Conservation (phyloP, 2,113 vertebrate species). For the Malurus alboscapulatus region DNA sequence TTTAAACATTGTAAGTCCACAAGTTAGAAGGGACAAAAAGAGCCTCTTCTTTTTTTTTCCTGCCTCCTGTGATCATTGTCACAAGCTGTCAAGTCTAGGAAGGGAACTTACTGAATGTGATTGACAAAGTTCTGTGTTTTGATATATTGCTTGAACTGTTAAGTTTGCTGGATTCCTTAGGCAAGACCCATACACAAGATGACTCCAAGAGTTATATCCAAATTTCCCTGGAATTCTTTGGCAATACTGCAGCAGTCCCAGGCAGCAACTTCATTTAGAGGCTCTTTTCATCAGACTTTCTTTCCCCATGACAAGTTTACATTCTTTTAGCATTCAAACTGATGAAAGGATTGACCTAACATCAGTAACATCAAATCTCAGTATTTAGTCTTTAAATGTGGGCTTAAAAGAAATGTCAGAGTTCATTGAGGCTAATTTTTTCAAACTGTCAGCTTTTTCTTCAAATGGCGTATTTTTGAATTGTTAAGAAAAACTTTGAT, state of each 20-base stretch:
- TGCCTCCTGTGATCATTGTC: not conserved
- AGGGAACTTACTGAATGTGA: not conserved
- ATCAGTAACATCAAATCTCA: conserved; percentile 7
- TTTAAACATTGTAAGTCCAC: not conserved
- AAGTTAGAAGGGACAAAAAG: not conserved
- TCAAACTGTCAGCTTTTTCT: not conserved
- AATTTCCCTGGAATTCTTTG: not conserved
- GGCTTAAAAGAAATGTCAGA: not conserved
- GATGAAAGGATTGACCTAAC: not conserved
- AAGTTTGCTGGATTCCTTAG: not conserved
- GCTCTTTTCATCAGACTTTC: not conserved
- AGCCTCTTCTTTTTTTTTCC: not conserved
- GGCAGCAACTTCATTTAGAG: conserved; percentile 34
- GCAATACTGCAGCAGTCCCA: not conserved
- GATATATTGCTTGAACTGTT: not conserved
- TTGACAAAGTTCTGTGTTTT: not conserved
- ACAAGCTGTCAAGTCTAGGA: not conserved
- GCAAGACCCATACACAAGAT: not conserved
- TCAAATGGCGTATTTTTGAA: not conserved
- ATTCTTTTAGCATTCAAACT: conserved; percentile 26
- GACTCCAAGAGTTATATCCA: not conserved
- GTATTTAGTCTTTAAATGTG: conserved; percentile 16
- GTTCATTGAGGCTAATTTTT: not conserved
- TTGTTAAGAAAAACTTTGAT: conserved; percentile 1
- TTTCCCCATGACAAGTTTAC: not conserved